Base-by-base conservation (phyloP, 2,888 invertebrate genomes). In the Hymenopus coronatus region DNA sequence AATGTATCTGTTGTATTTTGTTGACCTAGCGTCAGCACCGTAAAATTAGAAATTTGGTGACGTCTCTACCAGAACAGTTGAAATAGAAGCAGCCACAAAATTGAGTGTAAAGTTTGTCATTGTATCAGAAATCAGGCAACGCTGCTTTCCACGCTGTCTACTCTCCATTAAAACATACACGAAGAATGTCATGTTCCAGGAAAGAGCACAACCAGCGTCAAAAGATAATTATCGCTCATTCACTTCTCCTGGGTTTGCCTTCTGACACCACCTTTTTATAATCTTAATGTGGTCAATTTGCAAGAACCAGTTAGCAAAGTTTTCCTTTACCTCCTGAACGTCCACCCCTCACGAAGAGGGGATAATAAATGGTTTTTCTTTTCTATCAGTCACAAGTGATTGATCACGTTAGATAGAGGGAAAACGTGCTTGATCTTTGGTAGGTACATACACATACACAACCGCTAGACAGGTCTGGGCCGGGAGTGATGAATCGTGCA, bases 341-440 rank as follows among this genome's bases (percentile, higher is more conserved):
- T 86, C 70, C 70, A 70, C 70, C 40, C 30, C 86, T 70, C 81
- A n/a, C 86, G 25, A 86, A 40, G 28, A 28, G 30, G 33, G 89
- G 91, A 91, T 93, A 93, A 93, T 93, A 93, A 93, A 93, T 93
- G 93, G 93, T 92, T 91, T 91, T 91, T 93, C 92, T 93, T 93
- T 93, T 93, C 93, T 92, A 93, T 92, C 93, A 93, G 93, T 93
- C 93, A 93, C 92, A 92, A 93, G 93, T 93, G 93, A 93, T 93
- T 93, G 90, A 90, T 90, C 90, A 89, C 90, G 86, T 54, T n/a
- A 87, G 87, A 87, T 87, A 87, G 87, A 33, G 87, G 87, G 87
- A 87, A 83, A 91, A 93, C 92, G 93, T 93, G 92, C 93, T 93
- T 93, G 93, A 93, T 93, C 93, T 93, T 92, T 92, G 92, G 92